Base-by-base conservation (phyloP, 2,113 vertebrate genomes). In the Orcinus orca region DNA sequence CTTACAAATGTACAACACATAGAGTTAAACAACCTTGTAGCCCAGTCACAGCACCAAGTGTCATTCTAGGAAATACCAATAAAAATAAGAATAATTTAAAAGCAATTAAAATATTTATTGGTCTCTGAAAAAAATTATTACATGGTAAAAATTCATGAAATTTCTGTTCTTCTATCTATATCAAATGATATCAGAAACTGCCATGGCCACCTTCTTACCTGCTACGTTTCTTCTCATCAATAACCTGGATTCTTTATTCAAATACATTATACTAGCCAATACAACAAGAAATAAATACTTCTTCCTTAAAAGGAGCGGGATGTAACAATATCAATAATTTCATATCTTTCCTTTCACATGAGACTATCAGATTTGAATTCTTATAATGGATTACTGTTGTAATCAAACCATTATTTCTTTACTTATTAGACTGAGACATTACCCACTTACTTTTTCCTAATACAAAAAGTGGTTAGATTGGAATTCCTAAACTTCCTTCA, bases 101-200 rank as follows among this genome's bases (percentile, higher is more conserved):
- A 68, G 29, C 26, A 80, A 74, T 50, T 44, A 79, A 44, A 84
- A 73, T 85, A 83, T 62, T 44, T 83, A 67, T n/a, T 73, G 1
- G 14, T 60, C 33, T 79, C 31, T 90, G 29, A 81, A 93, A 84
- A 55, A 95, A 97, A 63, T 38, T 18, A 91, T 95, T 33, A 53
- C 11, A 15, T 50, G 8, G 14, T 36, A 92, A 84, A 67, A n/a
- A 62, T 83, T 88, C 3, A 80, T 63, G 4, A 71, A 81, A 81
- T 41, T 9, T 18, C 58, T 82, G 53, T 77, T 67, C 44, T 87
- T 38, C 31, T 68, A 12, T 70, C 58, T 90, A 38, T 65, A 47
- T 47, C 13, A 87, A 80, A 29, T 87, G 38, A 90, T 53, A 70
- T 44, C 58, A 77, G 25, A 12, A 71, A 63, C 29, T 81, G 2